A percentile compares a stretch with the other conserved stretches of the same genome.
Conservation (phyloP, 2,113 vertebrate species). For the Amphilophus citrinellus region DNA sequence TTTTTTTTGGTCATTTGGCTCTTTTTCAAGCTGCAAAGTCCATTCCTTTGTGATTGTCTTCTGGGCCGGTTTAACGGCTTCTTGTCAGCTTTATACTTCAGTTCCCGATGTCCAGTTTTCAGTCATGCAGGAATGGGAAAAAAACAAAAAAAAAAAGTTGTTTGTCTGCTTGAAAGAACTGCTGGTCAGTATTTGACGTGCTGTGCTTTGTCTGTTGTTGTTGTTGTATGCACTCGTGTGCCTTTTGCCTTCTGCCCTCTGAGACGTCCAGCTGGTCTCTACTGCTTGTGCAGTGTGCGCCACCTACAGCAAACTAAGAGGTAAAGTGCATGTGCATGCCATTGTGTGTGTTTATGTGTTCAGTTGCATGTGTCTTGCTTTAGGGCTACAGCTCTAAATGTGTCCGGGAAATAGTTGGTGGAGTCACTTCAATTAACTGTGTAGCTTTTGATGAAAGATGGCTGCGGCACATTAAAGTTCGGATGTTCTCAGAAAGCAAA, state of each 20-base stretch:
- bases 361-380: constrained; percentile 62
- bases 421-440: not conserved
- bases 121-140: constrained; percentile 44
- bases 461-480: not conserved
- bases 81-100: not conserved
- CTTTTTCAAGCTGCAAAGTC: constrained; percentile 52
- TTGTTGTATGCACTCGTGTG: constrained; percentile 56
- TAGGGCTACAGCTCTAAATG: constrained; percentile 29
- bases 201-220: constrained; percentile 67
- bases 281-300: constrained; percentile 75
- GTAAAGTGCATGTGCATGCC: constrained; percentile 75
- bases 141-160: not conserved
- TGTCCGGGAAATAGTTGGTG: constrained; percentile 28
- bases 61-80: constrained; percentile 1
- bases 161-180: constrained; percentile 61
- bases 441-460: constrained; percentile 1
- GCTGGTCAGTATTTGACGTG: constrained; percentile 70
- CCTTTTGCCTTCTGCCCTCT: constrained; percentile 63
- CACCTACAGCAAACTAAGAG: constrained; percentile 72
- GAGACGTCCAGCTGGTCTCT: constrained; percentile 73
- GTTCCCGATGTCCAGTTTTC: not conserved
- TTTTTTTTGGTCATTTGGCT: constrained; percentile 34
- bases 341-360: constrained; percentile 41
- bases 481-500: not conserved
- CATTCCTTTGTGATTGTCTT: constrained; percentile 47